Percentiles rank a stretch among this genome's conserved stretches.
Conservation (phyloP, 1,140 invertebrate genomes). For the Bombus affinis region DNA sequence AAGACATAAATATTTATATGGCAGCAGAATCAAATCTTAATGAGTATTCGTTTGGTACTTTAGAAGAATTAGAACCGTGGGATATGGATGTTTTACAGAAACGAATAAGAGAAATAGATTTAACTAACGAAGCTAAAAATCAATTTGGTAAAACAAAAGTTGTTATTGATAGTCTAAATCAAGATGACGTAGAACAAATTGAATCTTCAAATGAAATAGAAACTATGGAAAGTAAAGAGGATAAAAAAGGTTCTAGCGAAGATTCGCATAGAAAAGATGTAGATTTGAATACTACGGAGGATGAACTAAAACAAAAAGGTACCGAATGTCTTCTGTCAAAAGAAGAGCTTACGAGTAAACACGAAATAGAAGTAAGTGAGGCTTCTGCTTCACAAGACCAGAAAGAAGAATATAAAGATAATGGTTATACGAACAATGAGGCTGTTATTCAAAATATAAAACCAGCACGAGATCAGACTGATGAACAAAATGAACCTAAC, state of each 20-base stretch:
- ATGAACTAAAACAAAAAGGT: background rate
- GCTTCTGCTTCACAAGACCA: too few relatives aligned
- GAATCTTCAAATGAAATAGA: background rate
- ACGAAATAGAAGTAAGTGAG: background rate
- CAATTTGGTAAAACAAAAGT: background rate
- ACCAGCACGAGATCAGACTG: background rate
- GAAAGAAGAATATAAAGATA: background rate
- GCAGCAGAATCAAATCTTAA: slow-evolving; percentile 43
- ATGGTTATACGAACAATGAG: background rate
- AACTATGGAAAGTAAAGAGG: background rate
- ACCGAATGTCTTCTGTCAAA: background rate
- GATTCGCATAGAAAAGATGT: background rate
- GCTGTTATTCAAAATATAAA: background rate
- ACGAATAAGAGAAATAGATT: slow-evolving; percentile 41
- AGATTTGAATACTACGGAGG: background rate
- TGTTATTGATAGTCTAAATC: background rate
- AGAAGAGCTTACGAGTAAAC: background rate
- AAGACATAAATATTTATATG: background rate
- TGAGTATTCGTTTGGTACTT: slow-evolving; percentile 36
- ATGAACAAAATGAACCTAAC: background rate
- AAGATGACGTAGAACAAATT: background rate
- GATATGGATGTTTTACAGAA: slow-evolving; percentile 47
- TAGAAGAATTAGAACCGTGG: slow-evolving; percentile 59
- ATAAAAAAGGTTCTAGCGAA: too few relatives aligned
- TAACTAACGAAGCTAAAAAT: slow-evolving; percentile 30